Conservation (phyloP, 2,797 vertebrate genomes). For the Amblyraja radiata region DNA sequence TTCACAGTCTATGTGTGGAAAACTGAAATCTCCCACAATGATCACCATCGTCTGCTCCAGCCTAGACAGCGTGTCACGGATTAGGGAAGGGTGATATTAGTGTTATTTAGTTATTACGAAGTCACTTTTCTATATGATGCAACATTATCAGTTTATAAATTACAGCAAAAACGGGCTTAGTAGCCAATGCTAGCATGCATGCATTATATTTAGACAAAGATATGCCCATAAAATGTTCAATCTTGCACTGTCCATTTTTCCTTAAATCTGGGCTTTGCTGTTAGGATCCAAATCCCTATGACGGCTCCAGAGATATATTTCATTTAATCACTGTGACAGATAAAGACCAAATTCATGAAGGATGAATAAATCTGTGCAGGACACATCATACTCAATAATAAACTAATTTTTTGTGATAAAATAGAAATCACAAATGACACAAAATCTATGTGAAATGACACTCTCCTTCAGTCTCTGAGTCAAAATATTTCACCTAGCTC, state of each 20-base stretch:
- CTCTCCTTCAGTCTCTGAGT: background rate
- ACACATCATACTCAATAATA: background rate
- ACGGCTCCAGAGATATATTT: background rate
- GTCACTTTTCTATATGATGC: background rate
- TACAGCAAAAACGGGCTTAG: too few species aligned
- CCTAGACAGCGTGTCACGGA: too few species aligned
- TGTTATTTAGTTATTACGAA: background rate
- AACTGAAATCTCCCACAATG: too few species aligned
- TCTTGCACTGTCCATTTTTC: background rate
- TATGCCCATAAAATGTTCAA: background rate
- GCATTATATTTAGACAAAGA: background rate
- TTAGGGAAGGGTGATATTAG: background rate
- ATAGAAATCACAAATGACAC: background rate
- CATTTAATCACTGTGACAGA: constrained; percentile 3
- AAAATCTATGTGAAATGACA: background rate
- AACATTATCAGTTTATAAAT: background rate
- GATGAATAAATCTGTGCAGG: background rate
- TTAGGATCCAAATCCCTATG: background rate
- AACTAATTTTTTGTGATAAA: background rate
- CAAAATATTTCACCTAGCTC: background rate
- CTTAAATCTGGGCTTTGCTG: background rate
- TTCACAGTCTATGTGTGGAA: too few species aligned
- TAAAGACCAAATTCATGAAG: background rate
- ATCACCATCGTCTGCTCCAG: background rate
- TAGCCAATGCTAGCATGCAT: background rate